A percentile compares a stretch with the other conserved stretches of the same genome.
These are phyloP conservation scores for Chaetops frenatus DNA, from an alignment of 2,113 vertebrate genomes.

Conservation along the genomic window DNA sequence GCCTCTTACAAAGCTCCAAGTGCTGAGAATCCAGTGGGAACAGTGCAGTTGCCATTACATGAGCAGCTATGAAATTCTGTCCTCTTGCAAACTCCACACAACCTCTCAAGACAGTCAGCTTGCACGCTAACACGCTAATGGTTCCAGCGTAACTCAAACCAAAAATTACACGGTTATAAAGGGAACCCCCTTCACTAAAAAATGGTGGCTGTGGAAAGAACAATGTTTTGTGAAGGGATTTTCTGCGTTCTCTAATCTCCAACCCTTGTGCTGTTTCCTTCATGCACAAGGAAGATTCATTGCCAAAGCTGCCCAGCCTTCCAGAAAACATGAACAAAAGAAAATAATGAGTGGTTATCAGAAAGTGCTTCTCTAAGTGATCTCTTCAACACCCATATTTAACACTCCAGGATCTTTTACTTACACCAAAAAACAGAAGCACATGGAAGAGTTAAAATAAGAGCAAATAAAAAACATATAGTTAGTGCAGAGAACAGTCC, in stretches of 20 bases:
- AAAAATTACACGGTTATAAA: background rate
- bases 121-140: fast-evolving
- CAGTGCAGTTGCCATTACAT: background rate
- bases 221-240: background rate
- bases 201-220: background rate
- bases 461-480: fast-evolving
- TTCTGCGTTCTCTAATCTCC: background rate
- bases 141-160: background rate
- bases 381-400: background rate
- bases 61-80: background rate
- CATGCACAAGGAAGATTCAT: background rate
- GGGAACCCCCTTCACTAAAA: background rate
- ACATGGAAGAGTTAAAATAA: background rate
- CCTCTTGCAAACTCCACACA: background rate
- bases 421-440: background rate
- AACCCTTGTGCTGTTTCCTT: background rate
- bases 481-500: background rate
- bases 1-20: background rate
- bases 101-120: background rate
- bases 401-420: background rate
- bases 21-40: background rate
- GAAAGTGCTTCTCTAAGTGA: background rate
- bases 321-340: background rate
- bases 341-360: background rate
- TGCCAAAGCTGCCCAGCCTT: background rate